Base-by-base conservation (phyloP, 2,888 invertebrate genomes). In the Mythimna pallens region DNA sequence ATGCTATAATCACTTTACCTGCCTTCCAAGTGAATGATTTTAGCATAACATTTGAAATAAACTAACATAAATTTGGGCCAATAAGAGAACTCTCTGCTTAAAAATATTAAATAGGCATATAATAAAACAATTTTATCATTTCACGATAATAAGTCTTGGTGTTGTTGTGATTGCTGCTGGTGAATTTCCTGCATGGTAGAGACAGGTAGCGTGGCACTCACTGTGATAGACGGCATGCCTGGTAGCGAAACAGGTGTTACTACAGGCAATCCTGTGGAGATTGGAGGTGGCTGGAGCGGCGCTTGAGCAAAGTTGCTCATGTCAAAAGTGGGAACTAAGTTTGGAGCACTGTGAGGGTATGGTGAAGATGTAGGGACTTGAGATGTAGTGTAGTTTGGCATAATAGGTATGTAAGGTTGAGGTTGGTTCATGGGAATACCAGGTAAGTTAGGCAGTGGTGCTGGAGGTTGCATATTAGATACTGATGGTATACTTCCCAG, bases 171-270 rank as follows among this genome's bases (percentile, higher is more conserved):
- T 86, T 95, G 95, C 81, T 94, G 95, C 77, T 96, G 95, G 79
- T 96, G 95, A 65, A 96, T 94, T 87, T 96, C 96, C 87, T 97
- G 97, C 90, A 97, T 95, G 17, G 97, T 96, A 14, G 97, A 94
- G 30, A 97, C 97, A 0, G 98, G 97, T 83, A 97, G 91, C 30
- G 97, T 97, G 25, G 98, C 97, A 86, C 97, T 98, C 20, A 98
- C 98, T 25, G 98, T 98, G 80, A 98, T 97, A 17, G 98, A 98
- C 30, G 98, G 98, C 98, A 98, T 97, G 52, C 98, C 98, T 3
- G 98, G 98, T 81, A 98, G 93, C 20, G 97, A 97, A 61, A 98
- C 97, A 0, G 98, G 98, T 0, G 98, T 98, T 47, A 97, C 97
- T 22, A 98, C 96, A 1, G 97, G 94, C 47, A 96, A 86, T 6